Evolutionary conservation across 2,888 invertebrate species (phyloP), one percentile per base, ranked within the genome.

Genomic region (Dryobotodes eremita): DNA sequence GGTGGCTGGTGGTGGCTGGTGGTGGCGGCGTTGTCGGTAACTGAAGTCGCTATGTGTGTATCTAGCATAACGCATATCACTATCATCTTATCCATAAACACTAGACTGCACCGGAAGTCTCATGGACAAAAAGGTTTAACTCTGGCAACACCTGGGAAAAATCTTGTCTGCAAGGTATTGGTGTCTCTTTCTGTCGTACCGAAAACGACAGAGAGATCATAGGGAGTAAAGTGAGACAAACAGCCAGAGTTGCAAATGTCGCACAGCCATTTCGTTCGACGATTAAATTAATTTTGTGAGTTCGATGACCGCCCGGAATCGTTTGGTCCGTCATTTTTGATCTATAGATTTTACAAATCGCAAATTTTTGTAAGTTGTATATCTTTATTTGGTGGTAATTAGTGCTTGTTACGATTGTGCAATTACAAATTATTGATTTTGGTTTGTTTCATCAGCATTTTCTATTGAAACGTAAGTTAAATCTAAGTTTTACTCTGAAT

Each of bases 321-420:
- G 80, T 91, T 89, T 92, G 88, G 90, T 91, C 93, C 93, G 94
- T 95, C 95, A 94, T 95, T 94, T 95, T 95, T 95, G 93, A 93
- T 94, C 92, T 92, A 91, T 91, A 93, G 91, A 91, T 92, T 94
- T 93, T 93, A 92, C 87, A 91, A 93, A 91, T 88, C 86, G 82
- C 82, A 79, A 87, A 88, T 86, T 91, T 88, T 88, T 79, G 86
- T 82, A 83, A 86, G 80, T 88, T 87, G 75, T 87, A 78, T 88
- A 84, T 85, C 85, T 86, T 83, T 87, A 88, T 86, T 89, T 89
- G 64, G 88, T 92, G 89, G 83, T 84, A 61, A 83, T 84, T 86
- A 84, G 83, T 88, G 84, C 68, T 84, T 88, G 71, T 76, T 80
- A 84, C 82, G 83, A 73, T 77, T 81, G 87, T 89, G 83, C 79